Evolutionary conservation across 2,113 vertebrate species (phyloP), one percentile per base, ranked within the genome.

Genomic region (Brienomyrus longianalis): DNA sequence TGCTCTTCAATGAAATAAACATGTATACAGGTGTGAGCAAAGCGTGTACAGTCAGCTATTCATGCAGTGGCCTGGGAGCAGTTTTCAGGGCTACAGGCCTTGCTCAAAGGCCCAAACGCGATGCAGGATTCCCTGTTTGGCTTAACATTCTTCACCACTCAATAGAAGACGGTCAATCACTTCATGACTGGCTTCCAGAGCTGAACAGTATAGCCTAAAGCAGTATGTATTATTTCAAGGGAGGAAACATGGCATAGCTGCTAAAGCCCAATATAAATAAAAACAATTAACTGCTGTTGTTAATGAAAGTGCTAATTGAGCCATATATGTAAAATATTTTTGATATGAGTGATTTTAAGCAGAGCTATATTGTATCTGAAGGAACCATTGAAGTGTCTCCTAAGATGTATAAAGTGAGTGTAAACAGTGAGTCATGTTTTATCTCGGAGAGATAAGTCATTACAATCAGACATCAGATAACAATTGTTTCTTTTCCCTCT

Each of bases 121-220:
- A 80, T 43, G 35, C 74, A 17, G 1, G 15, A 80, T 43, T 80
- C 31, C 9, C 13, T 43, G 1, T 43, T 15, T 80, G 35, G 13
- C 74, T 15, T 77, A 6, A 19, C 1, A 39, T 19, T 43, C 35
- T 19, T 80, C 74, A 74, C 17, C 45, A 2, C 48, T n/a, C 21
- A 56, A 31, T 31, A 8, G 48, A 31, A 23, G 35, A 56, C 39
- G 1, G 2, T 21, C 10, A 77, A 43, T 83, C 27, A 23, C 35
- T 86, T 43, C 83, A 35, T 80, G 35, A 88, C 89, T 51, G 54
- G 90, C 88, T 85, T 66, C 27, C 66, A 48, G 27, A 66, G 86
- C 11, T 89, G 19, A 66, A n/a, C 9, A 51, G 4, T n/a, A 48
- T 15, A 11, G 74, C 1, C 19, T 80, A 80, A 80, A 80, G 35